phyloP scores from a whole-genome alignment of 2,113 vertebrate genomes.

The Lophius piscatorius region DNA sequence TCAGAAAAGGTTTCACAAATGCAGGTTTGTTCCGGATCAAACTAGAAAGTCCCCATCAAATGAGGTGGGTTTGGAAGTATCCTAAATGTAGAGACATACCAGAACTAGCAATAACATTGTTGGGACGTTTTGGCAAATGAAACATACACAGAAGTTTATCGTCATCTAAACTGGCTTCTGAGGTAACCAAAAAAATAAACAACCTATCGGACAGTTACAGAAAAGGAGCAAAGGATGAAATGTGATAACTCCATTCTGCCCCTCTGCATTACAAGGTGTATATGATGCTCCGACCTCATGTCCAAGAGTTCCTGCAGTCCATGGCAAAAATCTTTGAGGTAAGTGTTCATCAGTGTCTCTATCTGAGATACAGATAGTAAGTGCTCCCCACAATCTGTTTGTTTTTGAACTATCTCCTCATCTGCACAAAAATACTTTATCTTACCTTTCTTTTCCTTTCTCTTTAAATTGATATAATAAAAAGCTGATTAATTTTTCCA shows the following conservation, averaged over 20 bases:
- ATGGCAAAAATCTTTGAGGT: conserved; percentile 85
- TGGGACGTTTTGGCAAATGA: neutral
- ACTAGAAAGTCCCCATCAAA: too few relatives aligned
- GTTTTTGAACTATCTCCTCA: too few relatives aligned
- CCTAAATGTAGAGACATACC: conserved; percentile 2
- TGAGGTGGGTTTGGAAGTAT: too few relatives aligned
- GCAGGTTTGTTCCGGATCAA: neutral
- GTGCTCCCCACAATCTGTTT: too few relatives aligned
- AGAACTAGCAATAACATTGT: neutral
- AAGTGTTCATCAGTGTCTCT: neutral
- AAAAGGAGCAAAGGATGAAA: neutral
- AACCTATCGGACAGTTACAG: neutral
- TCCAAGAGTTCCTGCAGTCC: conserved; percentile 82
- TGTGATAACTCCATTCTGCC: neutral
- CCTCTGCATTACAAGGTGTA: conserved; percentile 72
- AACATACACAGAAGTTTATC: neutral
- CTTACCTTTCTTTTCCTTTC: neutral
- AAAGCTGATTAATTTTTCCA: too few relatives aligned
- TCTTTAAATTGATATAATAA: neutral
- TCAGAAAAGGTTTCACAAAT: too few relatives aligned
- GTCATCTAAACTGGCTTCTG: neutral
- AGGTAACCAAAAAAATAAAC: neutral
- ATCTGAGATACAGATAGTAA: neutral
- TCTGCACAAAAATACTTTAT: neutral
- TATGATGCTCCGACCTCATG: conserved; percentile 81